A percentile compares a stretch with the other conserved stretches of the same genome.
phyloP scores from a whole-genome alignment of 2,888 invertebrate genomes.

The Aporophyla lueneburgensis region DNA sequence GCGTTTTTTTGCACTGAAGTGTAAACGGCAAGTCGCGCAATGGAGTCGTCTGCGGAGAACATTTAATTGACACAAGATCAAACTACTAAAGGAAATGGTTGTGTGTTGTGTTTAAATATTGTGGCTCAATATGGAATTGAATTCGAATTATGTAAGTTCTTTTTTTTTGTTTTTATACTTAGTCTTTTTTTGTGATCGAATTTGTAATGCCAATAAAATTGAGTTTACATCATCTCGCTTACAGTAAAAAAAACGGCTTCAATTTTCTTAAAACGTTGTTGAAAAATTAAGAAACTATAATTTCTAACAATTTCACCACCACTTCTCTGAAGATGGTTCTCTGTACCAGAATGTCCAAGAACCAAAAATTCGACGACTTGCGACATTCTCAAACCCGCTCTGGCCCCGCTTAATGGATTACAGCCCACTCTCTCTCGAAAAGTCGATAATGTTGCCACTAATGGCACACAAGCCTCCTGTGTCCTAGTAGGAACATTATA shows the following conservation, averaged over 20 bases:
- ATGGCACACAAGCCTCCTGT: too few relatives aligned
- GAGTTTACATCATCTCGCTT: too few relatives aligned
- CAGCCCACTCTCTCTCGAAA: too few relatives aligned
- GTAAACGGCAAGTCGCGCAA: slow-evolving; percentile 40
- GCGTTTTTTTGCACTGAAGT: slow-evolving; percentile 43
- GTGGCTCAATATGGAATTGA: slow-evolving; percentile 61
- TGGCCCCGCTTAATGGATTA: too few relatives aligned
- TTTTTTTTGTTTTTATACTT: neutral
- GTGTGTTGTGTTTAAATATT: slow-evolving; percentile 57
- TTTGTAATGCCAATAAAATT: neutral
- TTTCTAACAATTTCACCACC: too few relatives aligned
- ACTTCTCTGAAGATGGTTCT: too few relatives aligned
- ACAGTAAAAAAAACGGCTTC: neutral
- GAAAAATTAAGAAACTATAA: too few relatives aligned
- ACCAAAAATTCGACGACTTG: too few relatives aligned
- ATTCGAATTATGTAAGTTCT: slow-evolving; percentile 55
- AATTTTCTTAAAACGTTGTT: neutral
- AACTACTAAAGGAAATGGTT: slow-evolving; percentile 47
- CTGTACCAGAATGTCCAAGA: too few relatives aligned
- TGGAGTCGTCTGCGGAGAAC: slow-evolving; percentile 35
- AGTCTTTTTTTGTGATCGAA: neutral
- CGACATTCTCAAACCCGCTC: too few relatives aligned
- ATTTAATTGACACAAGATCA: slow-evolving; percentile 59
- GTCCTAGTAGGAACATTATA: too few relatives aligned
- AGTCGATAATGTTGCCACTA: too few relatives aligned